Evolutionary conservation across 2,888 invertebrate species (phyloP).

Genomic region (Synanthedon formicaeformis): DNA sequence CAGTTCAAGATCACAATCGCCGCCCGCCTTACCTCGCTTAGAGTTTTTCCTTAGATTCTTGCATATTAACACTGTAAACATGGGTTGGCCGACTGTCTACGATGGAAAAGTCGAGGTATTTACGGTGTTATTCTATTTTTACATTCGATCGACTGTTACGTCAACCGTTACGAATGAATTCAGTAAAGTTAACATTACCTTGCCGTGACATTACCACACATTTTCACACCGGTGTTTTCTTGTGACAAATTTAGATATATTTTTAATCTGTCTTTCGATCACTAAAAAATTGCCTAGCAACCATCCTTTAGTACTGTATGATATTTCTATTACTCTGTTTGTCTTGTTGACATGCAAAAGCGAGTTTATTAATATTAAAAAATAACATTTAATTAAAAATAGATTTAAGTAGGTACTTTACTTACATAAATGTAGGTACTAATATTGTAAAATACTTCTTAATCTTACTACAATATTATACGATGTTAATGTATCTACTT

Average conservation of each 20-base stretch:
- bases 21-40: constrained; percentile 37
- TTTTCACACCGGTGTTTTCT: not conserved
- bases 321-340: too few relatives aligned
- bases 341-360: too few relatives aligned
- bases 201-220: not conserved
- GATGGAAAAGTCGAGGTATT: constrained; percentile 53
- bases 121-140: constrained; percentile 24
- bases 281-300: not conserved
- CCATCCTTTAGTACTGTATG: too few relatives aligned
- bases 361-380: too few relatives aligned
- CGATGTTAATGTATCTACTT: too few relatives aligned
- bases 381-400: too few relatives aligned
- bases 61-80: constrained; percentile 29
- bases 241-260: not conserved
- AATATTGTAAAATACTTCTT: too few relatives aligned
- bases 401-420: too few relatives aligned
- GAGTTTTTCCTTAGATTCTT: constrained; percentile 34
- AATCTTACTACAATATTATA: too few relatives aligned
- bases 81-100: constrained; percentile 60
- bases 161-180: constrained; percentile 16
- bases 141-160: constrained; percentile 18
- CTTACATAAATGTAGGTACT: too few relatives aligned
- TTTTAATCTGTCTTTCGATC: not conserved
- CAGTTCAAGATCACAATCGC: constrained; percentile 68
- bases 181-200: not conserved